Percentiles rank a stretch among this genome's conserved stretches.
Conservation (phyloP, 2,113 vertebrate genomes). For the Dolichallabes microphthalmus region DNA sequence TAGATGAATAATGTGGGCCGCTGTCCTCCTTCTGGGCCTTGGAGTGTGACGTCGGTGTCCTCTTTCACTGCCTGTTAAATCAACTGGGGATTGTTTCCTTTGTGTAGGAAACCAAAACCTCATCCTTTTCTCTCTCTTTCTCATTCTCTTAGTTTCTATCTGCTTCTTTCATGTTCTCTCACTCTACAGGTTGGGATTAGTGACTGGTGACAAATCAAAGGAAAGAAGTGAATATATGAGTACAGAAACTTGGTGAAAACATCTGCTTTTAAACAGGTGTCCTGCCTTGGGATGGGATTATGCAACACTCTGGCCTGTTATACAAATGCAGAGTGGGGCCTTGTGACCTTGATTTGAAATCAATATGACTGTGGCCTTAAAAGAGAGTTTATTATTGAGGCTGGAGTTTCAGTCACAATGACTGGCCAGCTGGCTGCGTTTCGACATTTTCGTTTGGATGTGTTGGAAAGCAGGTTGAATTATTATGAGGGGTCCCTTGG, state of each 20-base stretch:
- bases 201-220: neutral
- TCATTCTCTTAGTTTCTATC: neutral
- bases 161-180: neutral
- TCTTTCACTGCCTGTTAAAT: conserved; percentile 41
- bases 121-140: neutral
- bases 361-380: neutral
- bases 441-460: neutral
- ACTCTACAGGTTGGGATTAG: neutral
- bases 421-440: neutral
- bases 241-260: neutral
- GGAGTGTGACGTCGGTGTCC: conserved; percentile 27
- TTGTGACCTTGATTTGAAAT: neutral
- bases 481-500: neutral
- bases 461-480: neutral
- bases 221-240: neutral
- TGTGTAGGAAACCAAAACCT: conserved; percentile 36
- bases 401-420: neutral
- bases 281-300: neutral
- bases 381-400: neutral
- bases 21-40: conserved; percentile 33
- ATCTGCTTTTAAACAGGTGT: neutral
- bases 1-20: conserved; percentile 34
- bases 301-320: neutral
- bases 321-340: too few species aligned
- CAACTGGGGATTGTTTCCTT: conserved; percentile 16